Evolutionary conservation across 2,797 vertebrate species (phyloP), one percentile per base, ranked within the genome.

Genomic region (Anolis apletophallus): DNA sequence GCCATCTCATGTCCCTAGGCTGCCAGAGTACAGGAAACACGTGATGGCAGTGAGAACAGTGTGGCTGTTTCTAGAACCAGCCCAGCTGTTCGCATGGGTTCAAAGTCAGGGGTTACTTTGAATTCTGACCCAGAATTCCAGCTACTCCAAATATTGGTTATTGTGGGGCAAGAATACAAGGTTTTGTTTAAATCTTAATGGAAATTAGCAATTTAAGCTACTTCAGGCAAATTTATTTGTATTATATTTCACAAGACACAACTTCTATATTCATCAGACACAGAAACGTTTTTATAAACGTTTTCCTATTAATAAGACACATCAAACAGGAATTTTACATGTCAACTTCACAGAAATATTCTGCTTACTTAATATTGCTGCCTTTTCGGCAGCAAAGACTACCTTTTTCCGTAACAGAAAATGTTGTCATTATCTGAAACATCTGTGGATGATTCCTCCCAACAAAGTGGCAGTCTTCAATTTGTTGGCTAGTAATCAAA

Each of bases 401-500:
- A 73, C 13, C 61, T 14, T 23, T 0, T 55, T 83, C 14, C 26
- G 55, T 50, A 81, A 86, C 3, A 92, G 16, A 46, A 91, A 84
- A 68, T 85, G 75, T 87, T 32, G 81, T 46, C 77, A 26, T 88
- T 84, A 89, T 82, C 76, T 76, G 86, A 91, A 91, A 85, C 54
- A 81, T 5, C 34, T 85, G 88, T 80, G 85, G 88, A 34, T 89
- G 90, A 93, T 87, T 91, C 72, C 72, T 46, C 85, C 84, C 67
- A 50, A n/a, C 91, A 93, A 77, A 87, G 80, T 83, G 88, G 82
- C 55, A 61, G 87, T 79, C 93, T 46, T 83, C 80, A 86, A 83
- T 75, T 86, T 86, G 76, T 79, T 89, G 92, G 87, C 77, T 12
- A 68, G 72, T 77, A 89, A 91, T 88, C 92, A 94, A 93, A 93